Evolutionary conservation across 2,113 vertebrate genomes (phyloP).

Genomic region (Malurus elegans): DNA sequence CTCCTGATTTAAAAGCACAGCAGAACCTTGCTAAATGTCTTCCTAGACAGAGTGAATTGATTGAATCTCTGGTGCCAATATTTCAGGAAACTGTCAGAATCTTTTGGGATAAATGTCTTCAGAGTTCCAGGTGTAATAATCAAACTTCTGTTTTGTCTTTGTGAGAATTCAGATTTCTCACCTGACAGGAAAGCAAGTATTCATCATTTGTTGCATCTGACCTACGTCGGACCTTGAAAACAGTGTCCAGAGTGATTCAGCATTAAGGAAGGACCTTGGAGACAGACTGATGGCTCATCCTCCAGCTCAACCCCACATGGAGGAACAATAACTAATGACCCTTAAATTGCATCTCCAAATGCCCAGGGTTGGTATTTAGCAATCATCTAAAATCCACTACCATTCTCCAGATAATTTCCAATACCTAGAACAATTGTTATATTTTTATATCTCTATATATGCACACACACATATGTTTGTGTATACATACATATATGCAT

Average conservation of each 20-base stretch:
- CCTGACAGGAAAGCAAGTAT: not conserved
- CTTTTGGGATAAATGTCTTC: not conserved
- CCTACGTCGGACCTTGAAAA: not conserved
- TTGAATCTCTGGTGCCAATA: not conserved
- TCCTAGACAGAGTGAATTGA: not conserved
- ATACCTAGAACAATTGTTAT: not conserved
- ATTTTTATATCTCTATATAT: not conserved
- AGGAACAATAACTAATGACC: not conserved
- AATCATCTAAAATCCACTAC: not conserved
- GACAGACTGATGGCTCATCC: not conserved
- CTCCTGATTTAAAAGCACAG: not conserved
- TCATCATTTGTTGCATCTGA: not conserved
- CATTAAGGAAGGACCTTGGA: not conserved
- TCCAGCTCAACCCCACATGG: rapidly evolving
- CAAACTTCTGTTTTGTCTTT: not conserved
- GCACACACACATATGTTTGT: rapidly evolving
- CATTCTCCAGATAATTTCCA: not conserved
- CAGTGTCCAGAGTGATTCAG: not conserved
- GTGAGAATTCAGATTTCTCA: not conserved
- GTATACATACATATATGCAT: rapidly evolving
- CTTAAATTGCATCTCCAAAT: not conserved
- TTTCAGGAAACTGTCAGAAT: not conserved
- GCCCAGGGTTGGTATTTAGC: not conserved
- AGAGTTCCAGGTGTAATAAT: not conserved
- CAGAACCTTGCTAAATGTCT: not conserved